phyloP scores from a whole-genome alignment of 2,888 invertebrate species.

The Lacanobia wlatinum region DNA sequence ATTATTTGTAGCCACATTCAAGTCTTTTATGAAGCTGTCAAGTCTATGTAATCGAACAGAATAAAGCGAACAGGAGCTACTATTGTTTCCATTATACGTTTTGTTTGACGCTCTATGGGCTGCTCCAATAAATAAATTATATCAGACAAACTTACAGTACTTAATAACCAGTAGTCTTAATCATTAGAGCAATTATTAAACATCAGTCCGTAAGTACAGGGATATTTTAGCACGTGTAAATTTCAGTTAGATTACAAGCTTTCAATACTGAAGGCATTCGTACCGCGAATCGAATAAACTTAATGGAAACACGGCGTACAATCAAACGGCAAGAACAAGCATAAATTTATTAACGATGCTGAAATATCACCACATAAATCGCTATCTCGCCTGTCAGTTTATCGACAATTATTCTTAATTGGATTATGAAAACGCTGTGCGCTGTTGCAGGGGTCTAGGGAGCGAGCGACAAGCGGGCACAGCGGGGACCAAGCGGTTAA shows the following conservation, averaged over 20 bases:
- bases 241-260: conserved; percentile 81
- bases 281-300: conserved; percentile 83
- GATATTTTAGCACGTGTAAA: conserved; percentile 75
- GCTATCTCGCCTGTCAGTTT: conserved; percentile 89
- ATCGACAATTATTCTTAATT: conserved; percentile 91
- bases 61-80: conserved; percentile 40
- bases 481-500: neutral
- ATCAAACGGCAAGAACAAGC: conserved; percentile 90
- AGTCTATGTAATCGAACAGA: conserved; percentile 61
- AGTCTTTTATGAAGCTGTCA: conserved; percentile 66
- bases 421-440: conserved; percentile 89
- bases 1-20: conserved; percentile 58
- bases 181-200: conserved; percentile 64
- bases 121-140: conserved; percentile 35
- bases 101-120: neutral
- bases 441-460: conserved; percentile 70
- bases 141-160: conserved; percentile 17
- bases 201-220: conserved; percentile 51
- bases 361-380: conserved; percentile 91
- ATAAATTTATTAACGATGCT: conserved; percentile 90
- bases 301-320: conserved; percentile 86
- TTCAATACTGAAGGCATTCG: conserved; percentile 80
- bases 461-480: conserved; percentile 64
- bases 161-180: conserved; percentile 44
- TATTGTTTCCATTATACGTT: conserved; percentile 13